Base-by-base conservation (phyloP, 2,113 vertebrate genomes). In the Crotalus horridus region DNA sequence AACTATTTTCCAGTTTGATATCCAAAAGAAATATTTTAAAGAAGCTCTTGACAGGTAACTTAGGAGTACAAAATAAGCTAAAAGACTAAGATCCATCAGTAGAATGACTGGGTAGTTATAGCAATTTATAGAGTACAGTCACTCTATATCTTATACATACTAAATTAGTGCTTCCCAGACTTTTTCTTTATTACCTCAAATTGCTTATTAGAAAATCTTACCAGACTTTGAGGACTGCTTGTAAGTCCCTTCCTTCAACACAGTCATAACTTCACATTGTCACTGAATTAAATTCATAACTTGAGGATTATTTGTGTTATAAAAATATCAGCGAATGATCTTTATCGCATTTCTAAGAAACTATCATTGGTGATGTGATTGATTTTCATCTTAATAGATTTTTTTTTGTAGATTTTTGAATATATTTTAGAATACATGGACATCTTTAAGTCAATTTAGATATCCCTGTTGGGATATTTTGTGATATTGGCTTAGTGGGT, bases 1-100 rank as follows among this genome's bases (percentile, higher is more conserved):
- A 26, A 99, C 99, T 13, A 98, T 99, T 94, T 99, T 99, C 96
- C 99, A 99, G 96, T 99, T 99, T 86, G 98, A 99, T 94, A 98
- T 99, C 91, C 99, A 99, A 97, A 98, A 98, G 96, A 99, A 98
- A 92, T 98, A 98, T 93, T 99, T 99, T 97, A 98, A 97, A 94
- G 98, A 99, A 87, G 99, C 99, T 0, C 98, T 99, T 10, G 99
- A 99, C 96, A 98, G 99, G 99, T 99, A 97, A 97, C 43, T 94
- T 90, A 94, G 24, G 92, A 33, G 20, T 3, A 1, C 12, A 29
- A 87, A 55, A 15, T 11, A 1, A 17, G 46, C 8, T 85, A 61
- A n/a, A 29, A n/a, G 24, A 23, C 11, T 69, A 55, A 21, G n/a
- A 54, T 15, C 29, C 48, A 24, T 90, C 11, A 10, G 21, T 23